Evolutionary conservation across 2,113 vertebrate genomes (phyloP), one percentile per base, ranked within the genome.

Genomic region (Ariopsis seemanni): DNA sequence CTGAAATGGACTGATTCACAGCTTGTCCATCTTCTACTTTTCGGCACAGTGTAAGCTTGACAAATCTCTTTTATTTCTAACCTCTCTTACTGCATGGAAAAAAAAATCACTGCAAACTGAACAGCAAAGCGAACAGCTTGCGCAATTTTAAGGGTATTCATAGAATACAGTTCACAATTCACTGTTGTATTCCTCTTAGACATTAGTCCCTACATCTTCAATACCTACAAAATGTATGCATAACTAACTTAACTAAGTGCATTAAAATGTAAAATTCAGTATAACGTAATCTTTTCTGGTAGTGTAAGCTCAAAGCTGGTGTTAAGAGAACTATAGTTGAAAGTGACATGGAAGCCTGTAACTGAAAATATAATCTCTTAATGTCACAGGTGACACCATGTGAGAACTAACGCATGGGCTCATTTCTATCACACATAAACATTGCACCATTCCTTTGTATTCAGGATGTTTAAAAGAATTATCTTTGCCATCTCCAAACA

Each of bases 1-100:
- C 18, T 53, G 30, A 75, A 92, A 92, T 89, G 91, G 93, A 92
- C 91, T 88, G 65, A 89, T 87, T 93, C 94, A 95, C 93, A 95
- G 94, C 94, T 92, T 94, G 92, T 93, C 81, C 79, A 62, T 60
- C 67, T 67, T 82, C 60, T 58, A 48, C 90, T 88, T 92, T 88
- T 95, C 92, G 96, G 96, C 97, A 99, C 97, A 98, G 97, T 98
- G 97, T 97, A 95, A 94, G 95, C 96, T 96, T 94, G 94, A 95
- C 96, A 96, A 92, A 95, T 96, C 95, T 96, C 12, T 90, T 65
- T 85, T n/a, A 83, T 63, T 94, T 93, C 92, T 90, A 92, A 87
- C 65, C 27, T 79, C 89, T 78, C 87, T 83, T 74, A 83, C 82
- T 60, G 57, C 85, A 77, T 67, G 81, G 69, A 81, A 50, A 87